Conservation (phyloP, 2,888 invertebrate genomes). For the Corbicula japonica region DNA sequence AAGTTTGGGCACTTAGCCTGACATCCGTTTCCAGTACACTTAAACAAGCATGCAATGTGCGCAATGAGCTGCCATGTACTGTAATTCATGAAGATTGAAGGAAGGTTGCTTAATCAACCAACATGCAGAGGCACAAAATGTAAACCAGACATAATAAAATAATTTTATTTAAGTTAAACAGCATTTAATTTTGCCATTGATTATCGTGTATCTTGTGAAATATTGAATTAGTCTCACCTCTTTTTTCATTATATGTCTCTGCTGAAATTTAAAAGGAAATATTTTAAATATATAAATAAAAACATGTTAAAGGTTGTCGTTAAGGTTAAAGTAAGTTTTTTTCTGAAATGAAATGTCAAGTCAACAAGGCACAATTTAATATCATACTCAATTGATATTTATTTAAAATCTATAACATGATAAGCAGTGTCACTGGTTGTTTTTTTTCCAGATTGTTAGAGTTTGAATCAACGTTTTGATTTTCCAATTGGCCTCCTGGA, state of each 20-base stretch:
- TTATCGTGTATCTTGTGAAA: slow-evolving; percentile 6
- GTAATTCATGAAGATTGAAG: too few species aligned
- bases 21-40: not conserved
- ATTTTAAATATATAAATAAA: not conserved
- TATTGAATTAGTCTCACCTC: slow-evolving; percentile 41
- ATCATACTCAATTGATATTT: too few species aligned
- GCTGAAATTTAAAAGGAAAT: slow-evolving; percentile 52
- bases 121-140: not conserved
- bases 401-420: not conserved
- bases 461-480: too few species aligned
- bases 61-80: too few species aligned
- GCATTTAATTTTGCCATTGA: not conserved
- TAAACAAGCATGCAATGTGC: too few species aligned
- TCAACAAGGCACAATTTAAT: not conserved
- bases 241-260: slow-evolving; percentile 62
- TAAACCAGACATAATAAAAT: not conserved
- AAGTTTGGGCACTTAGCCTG: not conserved
- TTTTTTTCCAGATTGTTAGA: not conserved
- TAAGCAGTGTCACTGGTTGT: not conserved
- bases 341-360: not conserved
- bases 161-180: too few species aligned
- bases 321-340: not conserved
- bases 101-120: too few species aligned
- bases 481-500: too few species aligned
- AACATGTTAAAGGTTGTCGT: not conserved